phyloP scores from a whole-genome alignment of 2,113 vertebrate species.

The Zapornia atra region DNA sequence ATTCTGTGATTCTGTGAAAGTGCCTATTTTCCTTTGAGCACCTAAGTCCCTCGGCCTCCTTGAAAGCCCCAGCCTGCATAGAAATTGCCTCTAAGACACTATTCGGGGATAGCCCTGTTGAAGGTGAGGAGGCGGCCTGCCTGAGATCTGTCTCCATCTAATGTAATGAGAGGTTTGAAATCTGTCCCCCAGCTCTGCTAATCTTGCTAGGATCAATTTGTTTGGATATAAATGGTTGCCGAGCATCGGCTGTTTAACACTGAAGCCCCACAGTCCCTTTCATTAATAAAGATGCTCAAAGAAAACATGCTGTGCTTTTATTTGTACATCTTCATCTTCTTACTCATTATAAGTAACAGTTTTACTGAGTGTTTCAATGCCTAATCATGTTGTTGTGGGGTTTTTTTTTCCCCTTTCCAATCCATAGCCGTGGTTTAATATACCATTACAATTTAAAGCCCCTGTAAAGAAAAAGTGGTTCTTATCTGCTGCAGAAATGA shows the following conservation, averaged over 20 bases:
- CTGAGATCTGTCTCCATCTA: background rate
- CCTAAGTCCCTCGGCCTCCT: background rate
- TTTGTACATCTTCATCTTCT: conserved; percentile 64
- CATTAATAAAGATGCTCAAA: conserved; percentile 51
- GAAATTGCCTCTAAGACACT: background rate
- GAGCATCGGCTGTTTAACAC: conserved; percentile 3
- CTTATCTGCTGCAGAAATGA: conserved; percentile 64
- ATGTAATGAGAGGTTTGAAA: conserved; percentile 25
- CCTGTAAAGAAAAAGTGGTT: conserved; percentile 61
- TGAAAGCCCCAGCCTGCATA: background rate
- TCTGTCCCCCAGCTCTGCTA: conserved; percentile 52
- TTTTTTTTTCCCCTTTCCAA: conserved; percentile 7
- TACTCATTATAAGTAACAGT: conserved; percentile 60
- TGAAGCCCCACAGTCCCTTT: conserved; percentile 22
- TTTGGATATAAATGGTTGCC: background rate
- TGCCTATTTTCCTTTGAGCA: background rate
- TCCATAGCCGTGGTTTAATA: conserved; percentile 61
- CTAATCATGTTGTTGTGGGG: conserved; percentile 19
- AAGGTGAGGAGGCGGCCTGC: background rate
- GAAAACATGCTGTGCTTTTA: conserved; percentile 60
- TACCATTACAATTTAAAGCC: conserved; percentile 69
- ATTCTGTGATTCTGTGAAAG: too few species aligned
- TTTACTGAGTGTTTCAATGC: conserved; percentile 56
- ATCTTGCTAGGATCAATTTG: conserved; percentile 32
- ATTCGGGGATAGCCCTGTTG: background rate